Percentiles rank a stretch among this genome's conserved stretches.
Evolutionary conservation across 2,888 invertebrate genomes (phyloP).

Genomic region (Cantharis nigra): DNA sequence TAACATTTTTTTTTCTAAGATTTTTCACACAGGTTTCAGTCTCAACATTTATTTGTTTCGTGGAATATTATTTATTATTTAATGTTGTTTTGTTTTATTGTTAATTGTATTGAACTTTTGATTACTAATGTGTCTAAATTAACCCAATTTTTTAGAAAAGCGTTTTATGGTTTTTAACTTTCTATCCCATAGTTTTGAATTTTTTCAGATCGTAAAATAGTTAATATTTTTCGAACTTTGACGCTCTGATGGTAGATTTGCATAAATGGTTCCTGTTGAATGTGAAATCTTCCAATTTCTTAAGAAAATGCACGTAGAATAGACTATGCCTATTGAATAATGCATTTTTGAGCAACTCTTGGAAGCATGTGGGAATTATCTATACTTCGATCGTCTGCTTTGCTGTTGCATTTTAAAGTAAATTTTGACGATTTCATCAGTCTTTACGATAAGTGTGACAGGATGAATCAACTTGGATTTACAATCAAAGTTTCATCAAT

Average conservation of each 20-base stretch:
- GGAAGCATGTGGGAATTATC: background rate
- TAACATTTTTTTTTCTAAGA: background rate
- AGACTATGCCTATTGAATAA: background rate
- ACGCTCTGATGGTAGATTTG: no score
- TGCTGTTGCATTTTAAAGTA: background rate
- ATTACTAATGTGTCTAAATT: background rate
- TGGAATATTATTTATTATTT: background rate
- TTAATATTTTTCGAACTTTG: no score
- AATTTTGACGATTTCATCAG: background rate
- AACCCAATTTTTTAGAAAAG: background rate
- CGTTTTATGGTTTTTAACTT: background rate
- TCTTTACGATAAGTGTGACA: background rate
- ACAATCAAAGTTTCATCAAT: background rate
- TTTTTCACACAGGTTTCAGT: background rate
- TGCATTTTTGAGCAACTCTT: background rate
- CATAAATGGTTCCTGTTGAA: background rate
- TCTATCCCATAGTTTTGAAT: background rate
- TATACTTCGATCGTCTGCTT: background rate
- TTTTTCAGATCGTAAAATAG: background rate
- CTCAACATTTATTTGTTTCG: background rate
- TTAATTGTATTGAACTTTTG: background rate
- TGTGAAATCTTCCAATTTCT: background rate
- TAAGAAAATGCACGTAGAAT: background rate
- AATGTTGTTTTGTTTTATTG: background rate
- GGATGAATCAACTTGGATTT: no score